phyloP scores from a whole-genome alignment of 1,140 invertebrate species.

The Acromyrmex heyeri region DNA sequence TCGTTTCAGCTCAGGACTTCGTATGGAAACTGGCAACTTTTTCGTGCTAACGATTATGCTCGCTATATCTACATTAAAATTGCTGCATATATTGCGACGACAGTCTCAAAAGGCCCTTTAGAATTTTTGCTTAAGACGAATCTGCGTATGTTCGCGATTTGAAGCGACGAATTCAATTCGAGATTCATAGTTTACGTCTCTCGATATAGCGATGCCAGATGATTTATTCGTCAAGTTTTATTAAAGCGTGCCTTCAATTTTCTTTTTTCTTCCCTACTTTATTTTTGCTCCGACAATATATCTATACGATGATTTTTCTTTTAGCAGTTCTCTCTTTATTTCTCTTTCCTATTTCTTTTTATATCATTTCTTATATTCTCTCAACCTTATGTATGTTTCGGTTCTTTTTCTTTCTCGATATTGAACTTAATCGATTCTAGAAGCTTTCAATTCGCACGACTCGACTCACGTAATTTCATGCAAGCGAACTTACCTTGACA shows the following conservation, averaged over 20 bases:
- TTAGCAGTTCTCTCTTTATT: not conserved
- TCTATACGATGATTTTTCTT: not conserved
- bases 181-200: not conserved
- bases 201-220: not conserved
- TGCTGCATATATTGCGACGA: not conserved
- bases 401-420: constrained; percentile 24
- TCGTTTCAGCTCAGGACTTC: not conserved
- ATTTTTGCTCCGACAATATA: constrained; percentile 5
- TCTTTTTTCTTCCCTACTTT: not conserved
- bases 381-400: not conserved
- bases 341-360: not conserved
- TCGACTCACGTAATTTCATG: constrained; percentile 1
- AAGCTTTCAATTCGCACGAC: not conserved
- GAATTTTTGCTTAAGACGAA: not conserved
- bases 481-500: not conserved
- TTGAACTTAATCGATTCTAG: not conserved
- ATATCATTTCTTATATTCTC: not conserved
- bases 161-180: not conserved
- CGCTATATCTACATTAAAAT: not conserved
- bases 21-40: not conserved
- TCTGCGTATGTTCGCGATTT: not conserved
- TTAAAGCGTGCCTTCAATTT: not conserved
- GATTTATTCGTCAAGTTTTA: not conserved
- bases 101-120: not conserved
- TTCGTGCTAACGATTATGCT: not conserved